Evolutionary conservation across 2,797 vertebrate genomes (phyloP), one percentile per base, ranked within the genome.

Genomic region (Loriculus beryllinus): DNA sequence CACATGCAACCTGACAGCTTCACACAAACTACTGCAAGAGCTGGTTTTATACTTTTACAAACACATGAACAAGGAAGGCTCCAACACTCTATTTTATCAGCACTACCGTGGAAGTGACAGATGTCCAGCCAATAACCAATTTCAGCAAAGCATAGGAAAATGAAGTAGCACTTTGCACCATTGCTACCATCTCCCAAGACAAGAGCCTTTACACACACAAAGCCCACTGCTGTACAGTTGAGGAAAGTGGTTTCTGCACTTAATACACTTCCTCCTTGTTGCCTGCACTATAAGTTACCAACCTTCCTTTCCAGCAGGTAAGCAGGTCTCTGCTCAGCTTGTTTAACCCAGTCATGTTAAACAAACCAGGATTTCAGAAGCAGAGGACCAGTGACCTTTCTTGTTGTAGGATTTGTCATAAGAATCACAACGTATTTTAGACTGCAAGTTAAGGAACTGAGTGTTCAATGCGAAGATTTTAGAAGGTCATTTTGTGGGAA

Each of bases 91-190:
- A 1, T 5, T 56, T 33, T 60, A 29, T 21, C 49, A 54, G 2
- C 0, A 0, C 45, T 39, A 28, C 20, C 0, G 0, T 14, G 19
- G 23, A 81, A 79, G 25, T 47, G 59, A 63, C 25, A 54, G 69
- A 39, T 6, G 5, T 39, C 33, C 64, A 86, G 60, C 20, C 40
- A 60, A 56, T 12, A 75, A 35, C 18, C 23, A 26, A 31, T 37
- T 64, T 40, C 40, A 76, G 25, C 40, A 59, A 6, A 37, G 28
- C 31, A 74, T 2, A 14, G 28, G 21, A 87, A n/a, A 92, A 77
- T 3, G 28, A 29, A 57, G 23, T 2, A 86, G 29, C 31, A 76
- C 21, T 54, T 33, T 69, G 21, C 18, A 67, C 51, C 51, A 49
- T 3, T 7, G 48, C n/a, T 77, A 56, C 40, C 21, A 9, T 48